Evolutionary conservation across 2,113 vertebrate species (phyloP).

Genomic region (Charina bottae): DNA sequence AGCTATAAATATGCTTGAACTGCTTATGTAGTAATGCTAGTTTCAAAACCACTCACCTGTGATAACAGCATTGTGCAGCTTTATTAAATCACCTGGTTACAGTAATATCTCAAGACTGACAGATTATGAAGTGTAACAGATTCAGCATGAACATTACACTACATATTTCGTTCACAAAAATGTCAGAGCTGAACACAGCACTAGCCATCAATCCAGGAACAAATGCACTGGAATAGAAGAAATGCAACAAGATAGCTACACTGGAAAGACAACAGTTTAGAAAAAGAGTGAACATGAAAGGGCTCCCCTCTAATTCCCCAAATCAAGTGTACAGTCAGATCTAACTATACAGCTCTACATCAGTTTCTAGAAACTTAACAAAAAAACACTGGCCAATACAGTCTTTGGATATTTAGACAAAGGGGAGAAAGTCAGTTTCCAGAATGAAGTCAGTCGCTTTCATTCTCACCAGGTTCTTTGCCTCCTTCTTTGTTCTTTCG

Average conservation of each 20-base stretch:
- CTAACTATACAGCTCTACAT: constrained; percentile 81
- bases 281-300: constrained; percentile 79
- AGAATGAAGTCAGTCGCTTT: constrained; percentile 74
- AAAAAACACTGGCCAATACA: constrained; percentile 82
- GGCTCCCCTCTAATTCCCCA: constrained; percentile 78
- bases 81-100: constrained; percentile 83
- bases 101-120: constrained; percentile 77
- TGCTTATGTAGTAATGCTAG: constrained; percentile 36
- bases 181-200: constrained; percentile 79
- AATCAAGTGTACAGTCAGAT: constrained; percentile 76
- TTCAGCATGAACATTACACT: constrained; percentile 72
- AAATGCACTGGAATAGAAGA: constrained; percentile 77
- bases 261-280: constrained; percentile 84
- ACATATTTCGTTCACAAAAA: constrained; percentile 75
- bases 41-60: constrained; percentile 50
- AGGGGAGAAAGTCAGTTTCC: constrained; percentile 75
- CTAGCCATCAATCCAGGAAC: constrained; percentile 75
- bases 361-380: constrained; percentile 76
- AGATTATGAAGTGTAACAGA: constrained; percentile 75
- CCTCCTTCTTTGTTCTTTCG: constrained; percentile 91
- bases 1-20: constrained; percentile 12
- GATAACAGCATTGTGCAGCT: constrained; percentile 80
- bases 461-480: constrained; percentile 86
- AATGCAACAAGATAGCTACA: constrained; percentile 83
- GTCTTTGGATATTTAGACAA: constrained; percentile 86